Evolutionary conservation across 2,888 invertebrate species (phyloP).

Genomic region (Tortrix viridana): DNA sequence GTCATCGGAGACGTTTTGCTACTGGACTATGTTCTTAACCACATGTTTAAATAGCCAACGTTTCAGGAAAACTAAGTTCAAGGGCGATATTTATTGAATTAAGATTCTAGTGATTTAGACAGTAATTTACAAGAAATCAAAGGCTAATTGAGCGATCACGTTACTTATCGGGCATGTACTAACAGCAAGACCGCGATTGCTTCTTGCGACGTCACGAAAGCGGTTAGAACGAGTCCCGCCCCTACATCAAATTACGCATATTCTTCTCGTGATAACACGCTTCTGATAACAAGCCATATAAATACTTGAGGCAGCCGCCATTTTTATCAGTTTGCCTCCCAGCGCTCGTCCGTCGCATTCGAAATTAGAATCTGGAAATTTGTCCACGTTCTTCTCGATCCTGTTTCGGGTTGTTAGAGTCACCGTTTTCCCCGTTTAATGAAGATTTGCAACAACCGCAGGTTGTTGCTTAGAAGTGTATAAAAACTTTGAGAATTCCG

Average conservation of each 20-base stretch:
- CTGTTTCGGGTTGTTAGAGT: slow-evolving; percentile 33
- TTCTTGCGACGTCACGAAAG: slow-evolving; percentile 36
- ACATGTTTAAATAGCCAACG: no score
- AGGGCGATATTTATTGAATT: background rate
- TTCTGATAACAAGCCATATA: slow-evolving; percentile 64
- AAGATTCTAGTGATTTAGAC: background rate
- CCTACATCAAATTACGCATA: slow-evolving; percentile 29
- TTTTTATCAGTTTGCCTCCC: slow-evolving; percentile 63
- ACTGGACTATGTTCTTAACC: no score
- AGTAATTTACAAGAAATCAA: background rate
- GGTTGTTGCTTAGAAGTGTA: slow-evolving; percentile 80
- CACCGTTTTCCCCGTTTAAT: slow-evolving; percentile 40
- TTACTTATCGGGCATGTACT: slow-evolving; percentile 3
- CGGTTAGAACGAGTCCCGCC: slow-evolving; percentile 23
- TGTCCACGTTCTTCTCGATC: slow-evolving; percentile 7
- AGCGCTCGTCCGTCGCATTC: slow-evolving; percentile 41
- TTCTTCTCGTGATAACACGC: slow-evolving; percentile 25
- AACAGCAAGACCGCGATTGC: slow-evolving; percentile 11
- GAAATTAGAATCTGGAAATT: slow-evolving; percentile 25
- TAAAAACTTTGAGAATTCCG: slow-evolving; percentile 87
- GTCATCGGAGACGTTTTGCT: no score
- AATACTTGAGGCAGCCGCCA: slow-evolving; percentile 52
- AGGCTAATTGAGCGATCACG: slow-evolving; percentile 3
- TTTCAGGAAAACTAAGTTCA: no score
- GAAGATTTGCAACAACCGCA: slow-evolving; percentile 75